Base-by-base conservation (phyloP, 2,888 invertebrate genomes). In the Aricia artaxerxes region DNA sequence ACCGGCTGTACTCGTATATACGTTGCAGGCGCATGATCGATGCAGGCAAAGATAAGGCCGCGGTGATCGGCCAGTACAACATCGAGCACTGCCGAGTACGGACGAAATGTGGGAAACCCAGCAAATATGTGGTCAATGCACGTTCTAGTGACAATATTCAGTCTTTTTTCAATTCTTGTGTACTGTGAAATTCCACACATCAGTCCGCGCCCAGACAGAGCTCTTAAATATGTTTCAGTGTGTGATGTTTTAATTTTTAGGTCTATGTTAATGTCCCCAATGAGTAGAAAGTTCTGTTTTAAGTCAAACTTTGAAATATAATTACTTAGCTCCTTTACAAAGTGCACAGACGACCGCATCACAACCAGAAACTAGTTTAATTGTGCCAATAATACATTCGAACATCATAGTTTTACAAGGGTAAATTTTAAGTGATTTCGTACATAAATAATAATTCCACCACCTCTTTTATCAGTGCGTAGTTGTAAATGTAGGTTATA, bases 101-200 rank as follows among this genome's bases (percentile, higher is more conserved):
- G 79, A 61, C 80, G 80, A 76, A 78, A 77, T 72, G 80, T 69
- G 61, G 77, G 77, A 57, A 80, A 81, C 69, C 80, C 73, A 6
- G 77, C 80, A 76, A 82, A 82, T 35, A 82, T 80, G 44, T 81
- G 82, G 69, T 82, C 82, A 13, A 82, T 80, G 57, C 82, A 81
- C 5, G 78, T 78, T 64, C 77, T 79, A 35, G 80, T 81, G 9
- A 81, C 60, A 38, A 60, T 79, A 35, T 79, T 57, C 11, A 79
- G 44, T 35, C 73, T 69, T n/a, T 13, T n/a, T n/a, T n/a, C n/a
- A n/a, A 81, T 79, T 78, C 81, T 76, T 0, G 81, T 82, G 53
- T 78, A 79, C 13, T 82, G 79, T 44, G 81, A 78, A 31, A 80
- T 81, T 44, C 64, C 80, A 53, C 78, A 77, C 61, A 64, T 76